Evolutionary conservation across 1,140 invertebrate species (phyloP).

Genomic region (Polypedilum pembai): DNA sequence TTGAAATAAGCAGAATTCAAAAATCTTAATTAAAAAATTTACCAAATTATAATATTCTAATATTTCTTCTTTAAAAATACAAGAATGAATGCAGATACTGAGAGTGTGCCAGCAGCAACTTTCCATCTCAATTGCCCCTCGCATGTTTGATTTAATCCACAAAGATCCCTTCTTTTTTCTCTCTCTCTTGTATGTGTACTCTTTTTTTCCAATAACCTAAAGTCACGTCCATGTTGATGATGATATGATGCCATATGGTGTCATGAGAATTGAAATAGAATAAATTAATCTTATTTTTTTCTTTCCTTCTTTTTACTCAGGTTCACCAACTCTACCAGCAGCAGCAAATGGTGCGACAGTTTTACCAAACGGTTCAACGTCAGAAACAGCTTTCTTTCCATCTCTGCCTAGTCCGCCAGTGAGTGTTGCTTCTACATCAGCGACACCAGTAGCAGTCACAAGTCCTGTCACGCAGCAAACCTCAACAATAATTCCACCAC

Average conservation of each 20-base stretch:
- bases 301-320: conserved; percentile 36
- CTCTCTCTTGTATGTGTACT: neutral
- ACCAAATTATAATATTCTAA: too few relatives aligned
- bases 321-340: conserved; percentile 41
- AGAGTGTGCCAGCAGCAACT: neutral
- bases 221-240: conserved; percentile 13
- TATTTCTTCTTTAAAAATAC: neutral
- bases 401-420: conserved; percentile 36
- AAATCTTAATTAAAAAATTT: too few relatives aligned
- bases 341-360: conserved; percentile 39
- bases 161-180: neutral
- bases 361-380: conserved; percentile 13
- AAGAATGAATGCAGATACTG: neutral
- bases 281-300: conserved; percentile 31
- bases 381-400: conserved; percentile 39
- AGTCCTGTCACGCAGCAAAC: conserved; percentile 34
- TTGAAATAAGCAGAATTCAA: too few relatives aligned
- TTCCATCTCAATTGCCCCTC: conserved; percentile 16
- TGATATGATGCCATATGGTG: conserved; percentile 12
- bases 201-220: conserved; percentile 15
- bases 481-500: conserved; percentile 32
- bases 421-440: conserved; percentile 36
- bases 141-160: neutral
- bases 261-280: neutral
- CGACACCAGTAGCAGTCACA: conserved; percentile 37